These are phyloP conservation scores for Endomychus coccineus DNA, from an alignment of 2,888 invertebrate genomes.

Conservation along the genomic window DNA sequence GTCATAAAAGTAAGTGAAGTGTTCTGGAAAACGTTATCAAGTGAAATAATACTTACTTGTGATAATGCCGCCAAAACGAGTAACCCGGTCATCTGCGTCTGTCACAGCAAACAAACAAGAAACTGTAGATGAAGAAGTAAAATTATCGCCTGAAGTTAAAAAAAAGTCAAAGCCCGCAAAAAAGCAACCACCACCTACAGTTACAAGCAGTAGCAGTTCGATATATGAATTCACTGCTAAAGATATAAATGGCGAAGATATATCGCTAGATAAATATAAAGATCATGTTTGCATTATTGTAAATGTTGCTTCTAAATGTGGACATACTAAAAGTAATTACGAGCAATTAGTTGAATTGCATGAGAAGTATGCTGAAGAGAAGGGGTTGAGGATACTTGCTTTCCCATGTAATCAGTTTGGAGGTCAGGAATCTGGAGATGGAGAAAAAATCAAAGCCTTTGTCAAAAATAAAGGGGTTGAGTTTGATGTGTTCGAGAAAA, in stretches of 20 bases:
- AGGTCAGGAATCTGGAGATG: slow-evolving; percentile 59
- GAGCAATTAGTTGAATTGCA: slow-evolving; percentile 70
- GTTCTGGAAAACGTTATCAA: no score
- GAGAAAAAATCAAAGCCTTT: slow-evolving; percentile 58
- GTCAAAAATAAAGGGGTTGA: slow-evolving; percentile 55
- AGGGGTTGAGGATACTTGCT: slow-evolving; percentile 69
- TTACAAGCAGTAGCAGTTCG: no score
- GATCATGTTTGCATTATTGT: slow-evolving; percentile 76
- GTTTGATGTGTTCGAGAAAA: slow-evolving; percentile 67
- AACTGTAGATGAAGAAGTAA: no score
- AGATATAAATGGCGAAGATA: slow-evolving; percentile 67
- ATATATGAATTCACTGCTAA: slow-evolving; percentile 74
- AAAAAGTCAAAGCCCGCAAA: no score
- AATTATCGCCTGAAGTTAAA: no score
- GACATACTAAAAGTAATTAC: slow-evolving; percentile 72
- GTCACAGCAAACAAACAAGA: no score
- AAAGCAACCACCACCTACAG: no score
- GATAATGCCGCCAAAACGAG: no score
- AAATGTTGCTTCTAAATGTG: slow-evolving; percentile 81
- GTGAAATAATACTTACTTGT: no score
- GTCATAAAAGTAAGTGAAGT: no score
- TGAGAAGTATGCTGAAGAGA: slow-evolving; percentile 62
- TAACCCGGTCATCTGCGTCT: no score
- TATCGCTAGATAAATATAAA: slow-evolving; percentile 68
- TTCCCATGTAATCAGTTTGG: slow-evolving; percentile 86